Conservation (phyloP, 2,888 invertebrate species). For the Calameuta filiformis region DNA sequence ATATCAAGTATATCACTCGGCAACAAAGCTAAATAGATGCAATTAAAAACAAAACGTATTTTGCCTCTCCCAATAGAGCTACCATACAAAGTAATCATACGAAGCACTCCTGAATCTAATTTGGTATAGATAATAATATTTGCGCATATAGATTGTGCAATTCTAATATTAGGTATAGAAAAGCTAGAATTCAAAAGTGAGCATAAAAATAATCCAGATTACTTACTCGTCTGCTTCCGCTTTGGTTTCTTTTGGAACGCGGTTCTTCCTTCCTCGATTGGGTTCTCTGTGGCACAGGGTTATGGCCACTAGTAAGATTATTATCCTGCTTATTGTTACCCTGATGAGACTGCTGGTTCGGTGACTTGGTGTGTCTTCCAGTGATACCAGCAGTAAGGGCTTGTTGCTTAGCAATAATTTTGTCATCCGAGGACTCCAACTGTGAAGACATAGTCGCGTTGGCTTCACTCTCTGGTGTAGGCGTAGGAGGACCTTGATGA, state of each 20-base stretch:
- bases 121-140: background rate
- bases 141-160: background rate
- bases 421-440: slow-evolving; percentile 70
- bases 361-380: slow-evolving; percentile 65
- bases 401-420: slow-evolving; percentile 75
- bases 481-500: slow-evolving; percentile 44
- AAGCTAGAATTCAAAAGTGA: background rate
- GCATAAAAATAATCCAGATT: slow-evolving; percentile 1
- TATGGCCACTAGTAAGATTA: slow-evolving; percentile 37
- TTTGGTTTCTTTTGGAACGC: slow-evolving; percentile 56
- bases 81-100: background rate
- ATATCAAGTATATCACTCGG: too few species aligned
- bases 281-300: slow-evolving; percentile 33
- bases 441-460: slow-evolving; percentile 36
- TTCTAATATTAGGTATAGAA: background rate
- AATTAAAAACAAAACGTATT: background rate
- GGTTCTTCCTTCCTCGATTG: slow-evolving; percentile 55
- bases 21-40: background rate
- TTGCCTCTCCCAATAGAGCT: background rate
- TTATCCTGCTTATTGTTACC: slow-evolving; percentile 36
- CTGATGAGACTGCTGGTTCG: slow-evolving; percentile 46
- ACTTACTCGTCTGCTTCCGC: slow-evolving; percentile 56
- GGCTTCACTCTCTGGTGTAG: slow-evolving; percentile 61
- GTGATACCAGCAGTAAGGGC: slow-evolving; percentile 76
- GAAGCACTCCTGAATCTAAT: background rate